Evolutionary conservation across 2,888 invertebrate species (phyloP).

Genomic region (Melanostoma mellinum): DNA sequence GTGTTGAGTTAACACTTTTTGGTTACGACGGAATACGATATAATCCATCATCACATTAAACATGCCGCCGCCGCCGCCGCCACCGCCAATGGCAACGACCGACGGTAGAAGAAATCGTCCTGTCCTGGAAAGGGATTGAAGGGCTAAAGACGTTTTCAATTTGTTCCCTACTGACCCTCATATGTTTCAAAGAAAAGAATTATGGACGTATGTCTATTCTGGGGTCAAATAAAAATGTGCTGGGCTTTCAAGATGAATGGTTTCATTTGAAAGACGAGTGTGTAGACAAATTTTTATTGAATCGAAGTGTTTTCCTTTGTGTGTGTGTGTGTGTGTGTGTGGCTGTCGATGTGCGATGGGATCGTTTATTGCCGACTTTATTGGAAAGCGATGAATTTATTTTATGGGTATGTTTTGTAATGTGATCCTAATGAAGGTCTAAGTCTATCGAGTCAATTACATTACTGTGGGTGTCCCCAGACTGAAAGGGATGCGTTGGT

Average conservation of each 20-base stretch:
- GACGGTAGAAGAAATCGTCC: too few species aligned
- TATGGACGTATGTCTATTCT: conserved; percentile 37
- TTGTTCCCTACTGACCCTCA: conserved; percentile 45
- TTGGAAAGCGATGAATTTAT: conserved; percentile 6
- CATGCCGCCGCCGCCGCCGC: not conserved
- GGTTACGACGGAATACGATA: conserved; percentile 43
- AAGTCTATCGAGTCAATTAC: conserved; percentile 55
- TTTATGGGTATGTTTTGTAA: conserved; percentile 20
- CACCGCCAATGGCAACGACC: too few species aligned
- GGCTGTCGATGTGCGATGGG: not conserved
- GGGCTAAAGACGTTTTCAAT: conserved; percentile 38
- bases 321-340: too few species aligned
- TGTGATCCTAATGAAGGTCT: conserved; percentile 58
- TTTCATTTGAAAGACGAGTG: conserved; percentile 46
- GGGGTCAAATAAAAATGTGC: conserved; percentile 47
- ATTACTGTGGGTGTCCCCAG: conserved; percentile 34
- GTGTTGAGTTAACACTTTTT: conserved; percentile 70
- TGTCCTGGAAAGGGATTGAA: not conserved
- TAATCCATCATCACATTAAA: conserved; percentile 63
- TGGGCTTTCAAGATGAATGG: conserved; percentile 49
- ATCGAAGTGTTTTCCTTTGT: conserved; percentile 45
- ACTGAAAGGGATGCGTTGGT: conserved; percentile 3
- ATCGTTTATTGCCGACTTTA: conserved; percentile 12
- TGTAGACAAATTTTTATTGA: conserved; percentile 53
- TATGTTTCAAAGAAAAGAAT: not conserved